Percentiles rank a stretch among this genome's conserved stretches.
These are phyloP conservation scores for Neogale vison DNA, from an alignment of 2,113 vertebrate species.

Conservation along the genomic window DNA sequence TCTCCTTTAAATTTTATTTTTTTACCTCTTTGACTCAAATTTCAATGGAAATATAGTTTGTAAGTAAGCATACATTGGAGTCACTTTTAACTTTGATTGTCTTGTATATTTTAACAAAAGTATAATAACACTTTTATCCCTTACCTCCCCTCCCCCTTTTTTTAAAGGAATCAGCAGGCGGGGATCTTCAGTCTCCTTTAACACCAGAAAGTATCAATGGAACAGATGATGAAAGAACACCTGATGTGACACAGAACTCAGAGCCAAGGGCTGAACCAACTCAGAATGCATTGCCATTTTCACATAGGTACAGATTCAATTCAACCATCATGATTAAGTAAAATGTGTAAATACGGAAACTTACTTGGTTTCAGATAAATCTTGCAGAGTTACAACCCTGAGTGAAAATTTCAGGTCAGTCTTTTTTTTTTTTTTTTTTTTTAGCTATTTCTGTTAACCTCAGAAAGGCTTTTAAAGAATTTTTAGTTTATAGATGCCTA, in stretches of 20 bases:
- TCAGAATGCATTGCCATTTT: conserved; percentile 94
- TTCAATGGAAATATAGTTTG: conserved; percentile 23
- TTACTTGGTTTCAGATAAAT: conserved; percentile 44
- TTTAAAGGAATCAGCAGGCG: conserved; percentile 93
- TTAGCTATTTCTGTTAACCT: neutral
- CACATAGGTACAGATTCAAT: conserved; percentile 94
- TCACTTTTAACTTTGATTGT: conserved; percentile 44
- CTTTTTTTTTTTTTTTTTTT: neutral
- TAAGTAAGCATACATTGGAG: neutral
- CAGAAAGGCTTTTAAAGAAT: neutral
- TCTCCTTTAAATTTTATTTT: conserved; percentile 35
- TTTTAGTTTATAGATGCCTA: conserved; percentile 1
- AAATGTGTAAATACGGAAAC: conserved; percentile 71
- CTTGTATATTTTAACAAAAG: conserved; percentile 37
- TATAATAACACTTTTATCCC: conserved; percentile 45
- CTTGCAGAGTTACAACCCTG: conserved; percentile 30
- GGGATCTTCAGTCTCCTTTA: conserved; percentile 94
- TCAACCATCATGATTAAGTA: conserved; percentile 85
- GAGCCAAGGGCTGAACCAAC: conserved; percentile 92
- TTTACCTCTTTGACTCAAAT: conserved; percentile 29
- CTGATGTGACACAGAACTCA: conserved; percentile 88
- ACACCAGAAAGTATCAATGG: conserved; percentile 96
- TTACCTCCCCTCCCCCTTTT: neutral
- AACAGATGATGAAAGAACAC: conserved; percentile 91
- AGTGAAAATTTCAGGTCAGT: conserved; percentile 54